A percentile compares a stretch with the other conserved stretches of the same genome.
Evolutionary conservation across 2,888 invertebrate genomes (phyloP).

Genomic region (Napeogenes inachia): DNA sequence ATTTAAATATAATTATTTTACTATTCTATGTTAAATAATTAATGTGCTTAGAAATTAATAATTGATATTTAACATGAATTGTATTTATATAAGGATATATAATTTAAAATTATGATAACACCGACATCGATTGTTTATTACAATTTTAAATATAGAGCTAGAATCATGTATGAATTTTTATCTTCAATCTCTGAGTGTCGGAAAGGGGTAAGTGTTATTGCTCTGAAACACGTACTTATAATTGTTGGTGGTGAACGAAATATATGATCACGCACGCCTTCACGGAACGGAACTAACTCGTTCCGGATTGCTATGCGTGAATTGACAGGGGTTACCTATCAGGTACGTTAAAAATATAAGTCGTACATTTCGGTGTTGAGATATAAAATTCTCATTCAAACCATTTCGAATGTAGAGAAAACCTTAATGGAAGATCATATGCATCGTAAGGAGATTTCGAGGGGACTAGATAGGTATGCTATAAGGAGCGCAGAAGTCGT

Average conservation of each 20-base stretch:
- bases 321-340: conserved; percentile 13
- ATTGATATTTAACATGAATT: not conserved
- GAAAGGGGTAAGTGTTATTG: conserved; percentile 53
- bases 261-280: conserved; percentile 73
- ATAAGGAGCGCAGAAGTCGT: conserved; percentile 44
- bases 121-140: conserved; percentile 61
- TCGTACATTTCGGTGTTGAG: not conserved
- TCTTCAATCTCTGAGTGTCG: conserved; percentile 40
- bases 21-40: not conserved
- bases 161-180: conserved; percentile 61
- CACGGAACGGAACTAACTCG: conserved; percentile 46
- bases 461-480: conserved; percentile 47
- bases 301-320: conserved; percentile 49
- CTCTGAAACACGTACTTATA: conserved; percentile 64
- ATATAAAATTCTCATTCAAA: conserved; percentile 12
- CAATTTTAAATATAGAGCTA: conserved; percentile 63
- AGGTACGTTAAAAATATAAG: not conserved
- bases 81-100: conserved; percentile 14
- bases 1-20: not conserved
- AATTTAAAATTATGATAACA: conserved; percentile 44
- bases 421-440: conserved; percentile 28
- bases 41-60: not conserved
- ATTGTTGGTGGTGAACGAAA: conserved; percentile 66
- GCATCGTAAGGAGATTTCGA: conserved; percentile 29
- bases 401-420: conserved; percentile 24